Evolutionary conservation across 2,797 vertebrate species (phyloP).

Genomic region (Melanogrammus aeglefinus): DNA sequence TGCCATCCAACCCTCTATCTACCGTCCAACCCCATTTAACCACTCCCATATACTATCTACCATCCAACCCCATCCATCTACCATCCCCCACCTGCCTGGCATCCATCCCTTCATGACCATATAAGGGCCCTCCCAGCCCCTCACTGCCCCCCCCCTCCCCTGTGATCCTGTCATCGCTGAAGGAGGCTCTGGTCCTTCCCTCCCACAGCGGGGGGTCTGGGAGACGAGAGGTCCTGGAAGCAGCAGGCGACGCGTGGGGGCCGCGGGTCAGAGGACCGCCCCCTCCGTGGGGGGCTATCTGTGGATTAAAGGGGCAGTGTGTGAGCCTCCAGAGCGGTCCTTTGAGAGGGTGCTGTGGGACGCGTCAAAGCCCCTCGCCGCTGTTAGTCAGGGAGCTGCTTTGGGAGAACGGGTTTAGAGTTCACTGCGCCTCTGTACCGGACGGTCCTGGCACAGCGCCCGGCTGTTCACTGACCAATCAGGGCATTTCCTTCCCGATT

Average conservation of each 20-base stretch:
- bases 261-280: too few species aligned
- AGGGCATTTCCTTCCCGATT: not conserved
- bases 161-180: not conserved
- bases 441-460: not conserved
- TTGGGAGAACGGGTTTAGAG: not conserved
- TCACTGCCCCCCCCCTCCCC: not conserved
- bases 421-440: not conserved
- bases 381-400: not conserved
- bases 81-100: not conserved
- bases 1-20: not conserved
- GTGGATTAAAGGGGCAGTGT: too few species aligned
- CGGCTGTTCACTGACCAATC: not conserved
- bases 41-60: slow-evolving; percentile 2
- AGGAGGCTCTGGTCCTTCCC: not conserved
- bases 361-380: not conserved
- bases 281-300: too few species aligned
- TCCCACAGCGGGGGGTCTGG: not conserved
- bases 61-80: not conserved
- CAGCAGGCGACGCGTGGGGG: too few species aligned
- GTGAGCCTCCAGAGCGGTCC: too few species aligned
- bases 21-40: not conserved
- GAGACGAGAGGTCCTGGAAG: slow-evolving; percentile 8
- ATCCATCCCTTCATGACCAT: not conserved
- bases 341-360: too few species aligned
- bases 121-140: not conserved